A percentile compares a stretch with the other conserved stretches of the same genome.
phyloP scores from a whole-genome alignment of 92 coral and sea anemone genomes.

The Galaxea fascicularis region DNA sequence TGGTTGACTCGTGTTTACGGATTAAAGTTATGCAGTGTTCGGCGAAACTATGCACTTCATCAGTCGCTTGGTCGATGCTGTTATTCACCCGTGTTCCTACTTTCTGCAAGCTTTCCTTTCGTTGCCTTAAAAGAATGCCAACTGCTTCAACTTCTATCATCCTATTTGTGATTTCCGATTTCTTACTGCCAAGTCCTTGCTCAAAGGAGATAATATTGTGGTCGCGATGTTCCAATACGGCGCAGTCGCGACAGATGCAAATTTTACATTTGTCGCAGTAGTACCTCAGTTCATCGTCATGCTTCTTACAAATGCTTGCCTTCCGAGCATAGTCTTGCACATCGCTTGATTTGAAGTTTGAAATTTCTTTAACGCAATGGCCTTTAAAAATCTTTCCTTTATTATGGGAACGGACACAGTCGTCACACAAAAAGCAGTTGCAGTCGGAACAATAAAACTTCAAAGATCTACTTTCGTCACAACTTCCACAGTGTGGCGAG shows the following conservation, averaged over 20 bases:
- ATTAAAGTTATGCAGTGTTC: background rate
- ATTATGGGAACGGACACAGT: background rate
- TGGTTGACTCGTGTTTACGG: constrained; percentile 1
- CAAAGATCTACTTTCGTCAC: constrained; percentile 2
- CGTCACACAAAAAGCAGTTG: constrained; percentile 13
- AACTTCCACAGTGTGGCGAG: constrained; percentile 11
- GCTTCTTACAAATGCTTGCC: constrained; percentile 25
- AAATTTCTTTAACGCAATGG: constrained; percentile 19
- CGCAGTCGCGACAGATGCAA: constrained; percentile 68
- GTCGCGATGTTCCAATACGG: constrained; percentile 29
- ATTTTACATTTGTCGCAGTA: constrained; percentile 36
- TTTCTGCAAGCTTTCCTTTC: background rate
- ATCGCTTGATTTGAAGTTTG: background rate
- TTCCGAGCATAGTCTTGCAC: background rate
- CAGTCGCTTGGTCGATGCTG: constrained; percentile 25
- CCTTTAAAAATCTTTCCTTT: constrained; percentile 6
- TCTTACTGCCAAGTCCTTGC: constrained; percentile 11
- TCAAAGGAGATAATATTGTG: constrained; percentile 20
- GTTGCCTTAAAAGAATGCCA: background rate
- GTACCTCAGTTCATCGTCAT: constrained; percentile 39
- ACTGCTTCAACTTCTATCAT: background rate
- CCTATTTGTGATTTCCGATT: background rate
- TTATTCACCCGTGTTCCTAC: background rate
- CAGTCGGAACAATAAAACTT: constrained; percentile 15
- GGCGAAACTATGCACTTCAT: background rate